These are phyloP conservation scores for Pollachius pollachius DNA, from an alignment of 2,113 vertebrate species.

Conservation along the genomic window DNA sequence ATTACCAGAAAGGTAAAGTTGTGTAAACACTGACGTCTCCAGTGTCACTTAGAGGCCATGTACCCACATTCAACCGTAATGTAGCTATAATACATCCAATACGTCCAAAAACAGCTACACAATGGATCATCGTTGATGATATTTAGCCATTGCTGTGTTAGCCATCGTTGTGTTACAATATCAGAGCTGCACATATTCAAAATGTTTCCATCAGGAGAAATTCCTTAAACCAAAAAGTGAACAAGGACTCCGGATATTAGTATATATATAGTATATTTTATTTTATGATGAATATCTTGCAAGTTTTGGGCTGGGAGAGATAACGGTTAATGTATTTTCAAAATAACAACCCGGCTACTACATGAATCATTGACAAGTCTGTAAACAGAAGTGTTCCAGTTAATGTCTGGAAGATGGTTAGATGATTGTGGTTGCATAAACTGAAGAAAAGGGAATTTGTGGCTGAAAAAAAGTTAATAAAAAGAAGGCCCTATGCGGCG, in stretches of 20 bases:
- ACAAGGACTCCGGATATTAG: constrained; percentile 37
- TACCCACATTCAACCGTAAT: no score
- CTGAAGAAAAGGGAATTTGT: constrained; percentile 27
- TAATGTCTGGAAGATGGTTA: constrained; percentile 56
- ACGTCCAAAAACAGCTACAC: no score
- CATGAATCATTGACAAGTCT: constrained; percentile 63
- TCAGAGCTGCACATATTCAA: constrained; percentile 48
- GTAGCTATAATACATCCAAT: no score
- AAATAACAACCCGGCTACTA: constrained; percentile 56
- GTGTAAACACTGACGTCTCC: not conserved
- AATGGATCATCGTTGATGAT: no score
- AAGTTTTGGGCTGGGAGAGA: constrained; percentile 40
- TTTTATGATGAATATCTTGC: constrained; percentile 56
- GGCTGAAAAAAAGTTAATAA: constrained; percentile 50
- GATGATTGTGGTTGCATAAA: constrained; percentile 48
- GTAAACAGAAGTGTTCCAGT: constrained; percentile 61
- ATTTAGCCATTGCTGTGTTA: constrained; percentile 37
- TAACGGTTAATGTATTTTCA: constrained; percentile 52
- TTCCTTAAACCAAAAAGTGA: no score
- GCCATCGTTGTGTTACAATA: constrained; percentile 46
- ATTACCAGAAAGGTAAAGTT: constrained; percentile 41
- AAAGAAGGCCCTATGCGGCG: constrained; percentile 36
- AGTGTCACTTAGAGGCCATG: no score
- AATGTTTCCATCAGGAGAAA: constrained; percentile 33
- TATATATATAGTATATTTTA: constrained; percentile 46